Percentiles rank a stretch among this genome's conserved stretches.
Evolutionary conservation across 2,888 invertebrate genomes (phyloP).

Genomic region (Gonocerus acuteangulatus): DNA sequence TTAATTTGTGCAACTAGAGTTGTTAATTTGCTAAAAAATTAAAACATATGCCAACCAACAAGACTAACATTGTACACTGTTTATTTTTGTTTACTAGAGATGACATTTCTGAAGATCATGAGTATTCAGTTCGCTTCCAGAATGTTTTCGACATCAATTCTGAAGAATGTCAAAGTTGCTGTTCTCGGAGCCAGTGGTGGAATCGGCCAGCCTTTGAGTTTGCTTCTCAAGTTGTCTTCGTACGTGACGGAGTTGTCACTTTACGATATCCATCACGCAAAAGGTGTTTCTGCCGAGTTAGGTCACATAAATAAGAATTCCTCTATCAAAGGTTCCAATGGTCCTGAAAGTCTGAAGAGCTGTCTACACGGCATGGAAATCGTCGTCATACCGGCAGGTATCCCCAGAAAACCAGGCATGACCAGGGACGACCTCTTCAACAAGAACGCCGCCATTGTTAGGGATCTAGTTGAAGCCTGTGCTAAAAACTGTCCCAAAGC

Average conservation of each 20-base stretch:
- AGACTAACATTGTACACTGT: too few species aligned
- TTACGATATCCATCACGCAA: conserved; percentile 90
- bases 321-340: conserved; percentile 64
- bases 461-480: conserved; percentile 69
- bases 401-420: conserved; percentile 98
- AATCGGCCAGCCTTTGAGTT: conserved; percentile 91
- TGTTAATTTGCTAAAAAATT: too few species aligned
- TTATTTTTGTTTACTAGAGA: too few species aligned
- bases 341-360: conserved; percentile 63
- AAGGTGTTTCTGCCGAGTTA: conserved; percentile 93
- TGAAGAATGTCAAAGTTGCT: conserved; percentile 76
- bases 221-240: conserved; percentile 84
- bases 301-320: conserved; percentile 92
- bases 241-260: conserved; percentile 74
- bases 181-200: conserved; percentile 96
- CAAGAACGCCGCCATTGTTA: conserved; percentile 94
- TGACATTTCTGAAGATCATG: too few species aligned
- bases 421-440: conserved; percentile 97
- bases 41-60: too few species aligned
- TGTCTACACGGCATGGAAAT: conserved; percentile 71
- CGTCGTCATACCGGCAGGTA: conserved; percentile 94
- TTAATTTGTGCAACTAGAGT: too few species aligned
- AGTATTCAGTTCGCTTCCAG: too few species aligned
- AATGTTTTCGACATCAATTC: conserved; percentile 16
- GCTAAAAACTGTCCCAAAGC: conserved; percentile 86